phyloP scores from a whole-genome alignment of 1,140 invertebrate species.

The Zaprionus camerounensis region DNA sequence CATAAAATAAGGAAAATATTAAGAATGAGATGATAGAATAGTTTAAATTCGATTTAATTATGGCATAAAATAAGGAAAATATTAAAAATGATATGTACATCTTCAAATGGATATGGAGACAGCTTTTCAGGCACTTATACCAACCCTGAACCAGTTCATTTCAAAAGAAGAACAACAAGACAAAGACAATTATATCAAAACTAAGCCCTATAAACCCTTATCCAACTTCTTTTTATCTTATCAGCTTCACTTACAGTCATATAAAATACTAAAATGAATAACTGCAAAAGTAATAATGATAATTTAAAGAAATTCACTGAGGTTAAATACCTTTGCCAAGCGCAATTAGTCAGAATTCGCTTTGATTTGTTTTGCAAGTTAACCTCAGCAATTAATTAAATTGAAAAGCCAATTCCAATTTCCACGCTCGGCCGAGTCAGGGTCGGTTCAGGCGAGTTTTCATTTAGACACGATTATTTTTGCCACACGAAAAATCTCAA shows the following conservation, averaged over 20 bases:
- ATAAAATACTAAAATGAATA: no score
- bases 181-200: no score
- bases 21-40: no score
- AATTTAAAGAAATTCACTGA: background rate
- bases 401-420: background rate
- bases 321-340: background rate
- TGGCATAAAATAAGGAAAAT: no score
- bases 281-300: background rate
- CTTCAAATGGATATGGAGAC: no score
- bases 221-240: background rate
- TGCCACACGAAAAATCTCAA: slow-evolving; percentile 12
- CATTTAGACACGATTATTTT: slow-evolving; percentile 27
- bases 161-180: no score
- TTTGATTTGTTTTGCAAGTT: background rate
- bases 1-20: no score
- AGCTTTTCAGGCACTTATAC: no score
- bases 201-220: no score
- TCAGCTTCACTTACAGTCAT: background rate
- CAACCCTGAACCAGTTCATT: no score
- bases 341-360: background rate
- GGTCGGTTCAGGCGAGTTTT: slow-evolving; percentile 8
- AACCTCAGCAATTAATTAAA: background rate
- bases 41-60: no score
- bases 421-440: background rate
- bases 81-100: no score